Evolutionary conservation across 2,797 vertebrate genomes (phyloP), one percentile per base, ranked within the genome.

Genomic region (Alfaro cultratus): DNA sequence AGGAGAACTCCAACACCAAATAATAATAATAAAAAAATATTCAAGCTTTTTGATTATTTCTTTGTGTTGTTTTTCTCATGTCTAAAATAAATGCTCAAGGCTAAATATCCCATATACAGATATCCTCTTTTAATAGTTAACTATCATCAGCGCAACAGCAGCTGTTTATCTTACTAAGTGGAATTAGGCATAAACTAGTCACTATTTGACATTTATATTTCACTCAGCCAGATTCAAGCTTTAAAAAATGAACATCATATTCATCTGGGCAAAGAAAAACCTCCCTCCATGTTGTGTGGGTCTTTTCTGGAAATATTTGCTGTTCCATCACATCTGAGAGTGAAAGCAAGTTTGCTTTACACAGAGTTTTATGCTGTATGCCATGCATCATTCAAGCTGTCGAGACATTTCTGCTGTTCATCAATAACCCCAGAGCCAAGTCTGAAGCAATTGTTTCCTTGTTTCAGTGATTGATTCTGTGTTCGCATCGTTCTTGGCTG

Each of bases 401-500:
- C 41, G 4, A 73, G 46, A 36, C 72, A 41, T 53, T 39, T 43
- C 23, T 43, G 49, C 15, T 18, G 23, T 11, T 41, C 51, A 75
- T 55, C 34, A 75, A 75, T 75, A 29, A 75, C 23, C 23, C 41
- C 39, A 73, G 29, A 73, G 18, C 46, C 34, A 23, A 53, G 21
- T 39, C 34, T n/a, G 34, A 41, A 74, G 34, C 49, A 39, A 47
- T 9, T 74, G 49, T 16, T 26, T 74, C 26, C 49, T 53, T 55
- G 73, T 55, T 55, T 55, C 47, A 45, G 13, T 18, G 68, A 45
- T 46, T 45, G 41, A 71, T 46, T 71, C 41, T 71, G 39, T 70
- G 67, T 45, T 70, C n/a, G 12, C 68, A 29, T 71, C 41, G n/a
- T 71, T 71, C 43, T 71, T 71, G 68, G 41, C 39, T 70, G 36